Evolutionary conservation across 2,113 vertebrate species (phyloP).

Genomic region (Urocitellus parryii): DNA sequence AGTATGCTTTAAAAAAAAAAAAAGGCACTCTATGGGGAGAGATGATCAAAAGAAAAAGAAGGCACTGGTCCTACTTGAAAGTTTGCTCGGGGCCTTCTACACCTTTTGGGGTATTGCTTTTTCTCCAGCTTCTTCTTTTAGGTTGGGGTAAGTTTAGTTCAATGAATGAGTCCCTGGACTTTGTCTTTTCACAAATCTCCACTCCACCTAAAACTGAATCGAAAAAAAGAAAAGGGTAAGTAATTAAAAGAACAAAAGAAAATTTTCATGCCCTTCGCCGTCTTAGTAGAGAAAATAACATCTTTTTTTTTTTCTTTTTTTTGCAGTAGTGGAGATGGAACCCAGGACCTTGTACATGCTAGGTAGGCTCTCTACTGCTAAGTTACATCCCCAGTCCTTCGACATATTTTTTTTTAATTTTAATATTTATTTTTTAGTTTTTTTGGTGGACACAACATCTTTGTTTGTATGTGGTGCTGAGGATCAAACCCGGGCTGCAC

Average conservation of each 20-base stretch:
- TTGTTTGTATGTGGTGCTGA: no score
- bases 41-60: slow-evolving; percentile 85
- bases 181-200: neutral
- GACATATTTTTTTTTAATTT: no score
- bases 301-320: neutral
- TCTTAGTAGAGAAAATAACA: neutral
- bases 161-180: neutral
- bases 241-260: neutral
- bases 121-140: neutral
- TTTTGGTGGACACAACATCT: no score
- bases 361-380: neutral
- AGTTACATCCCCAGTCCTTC: neutral
- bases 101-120: neutral
- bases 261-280: neutral
- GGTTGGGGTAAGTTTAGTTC: neutral
- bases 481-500: no score
- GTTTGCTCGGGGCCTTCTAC: neutral
- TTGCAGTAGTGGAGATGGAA: no score
- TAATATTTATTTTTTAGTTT: no score
- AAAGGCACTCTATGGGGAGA: slow-evolving; percentile 86
- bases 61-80: neutral
- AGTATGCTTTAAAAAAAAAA: slow-evolving; percentile 86
- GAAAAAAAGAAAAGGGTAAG: neutral
- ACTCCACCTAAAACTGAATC: neutral
- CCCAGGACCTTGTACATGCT: no score